Base-by-base conservation (phyloP, 2,797 vertebrate species). In the Setipinna tenuifilis region DNA sequence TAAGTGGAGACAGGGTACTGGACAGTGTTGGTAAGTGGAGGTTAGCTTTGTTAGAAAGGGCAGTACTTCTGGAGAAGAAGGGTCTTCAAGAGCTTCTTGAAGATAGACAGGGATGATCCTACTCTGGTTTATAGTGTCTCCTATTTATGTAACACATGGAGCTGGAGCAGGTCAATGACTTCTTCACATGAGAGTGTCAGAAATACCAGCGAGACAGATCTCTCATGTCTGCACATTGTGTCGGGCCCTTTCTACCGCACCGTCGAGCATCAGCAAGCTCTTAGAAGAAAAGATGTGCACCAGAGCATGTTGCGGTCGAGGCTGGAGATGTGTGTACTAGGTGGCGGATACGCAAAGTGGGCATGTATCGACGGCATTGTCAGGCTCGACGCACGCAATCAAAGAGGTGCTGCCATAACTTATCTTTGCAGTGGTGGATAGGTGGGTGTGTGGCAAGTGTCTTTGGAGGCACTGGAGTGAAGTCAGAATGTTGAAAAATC, bases 401-500 rank as follows among this genome's bases (percentile, higher is more conserved):
- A 78, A 44, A 71, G 68, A 16, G 31, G 68, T 2, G 12, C 16
- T 78, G 31, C 61, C 5, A 44, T n/a, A 61, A 84, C 3, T 44
- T 61, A 48, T 83, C 62, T 44, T 6, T 35, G 23, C 85, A 3
- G 25, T 25, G 86, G 19, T 85, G 82, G 71, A 21, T 78, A 19
- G 71, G 85, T 82, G 61, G 81, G 23, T 58, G 80, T 82, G 10
- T 62, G 0, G 71, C 31, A 44, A 71, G 65, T 59, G 59, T 82
- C 12, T 88, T 54, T 85, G 16, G 65, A 82, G 58, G 82, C 82
- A 86, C 58, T 83, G 85, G 88, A 78, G 6, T 58, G 31, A 19
- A 78, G 71, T 35, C 71, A 78, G 71, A 78, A 19, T 41, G 31
- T 44, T 78, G 16, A 86, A 92, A 90, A 92, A 92, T 93, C 86